phyloP scores from a whole-genome alignment of 2,113 vertebrate genomes.

The Sapajus apella region DNA sequence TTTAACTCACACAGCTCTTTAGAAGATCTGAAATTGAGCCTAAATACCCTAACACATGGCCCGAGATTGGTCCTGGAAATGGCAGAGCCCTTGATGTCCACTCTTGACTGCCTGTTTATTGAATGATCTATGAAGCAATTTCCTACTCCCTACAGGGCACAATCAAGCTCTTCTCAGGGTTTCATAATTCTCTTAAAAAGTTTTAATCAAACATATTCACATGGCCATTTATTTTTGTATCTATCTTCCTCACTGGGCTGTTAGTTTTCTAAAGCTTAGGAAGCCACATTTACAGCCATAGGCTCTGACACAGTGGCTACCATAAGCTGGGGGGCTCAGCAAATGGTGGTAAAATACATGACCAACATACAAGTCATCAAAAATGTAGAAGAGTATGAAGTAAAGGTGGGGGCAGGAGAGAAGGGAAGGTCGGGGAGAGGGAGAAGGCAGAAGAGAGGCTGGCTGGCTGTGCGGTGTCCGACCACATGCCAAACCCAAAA shows the following conservation, averaged over 20 bases:
- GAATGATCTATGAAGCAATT: neutral
- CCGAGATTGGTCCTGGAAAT: neutral
- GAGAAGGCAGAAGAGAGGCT: neutral
- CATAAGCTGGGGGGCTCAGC: neutral
- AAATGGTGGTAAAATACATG: neutral
- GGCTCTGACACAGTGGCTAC: neutral
- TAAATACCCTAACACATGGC: neutral
- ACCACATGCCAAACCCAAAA: neutral
- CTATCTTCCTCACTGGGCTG: neutral
- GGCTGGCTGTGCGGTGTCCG: neutral
- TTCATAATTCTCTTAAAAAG: neutral
- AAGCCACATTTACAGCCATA: neutral
- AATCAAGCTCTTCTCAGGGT: neutral
- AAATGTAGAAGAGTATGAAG: neutral
- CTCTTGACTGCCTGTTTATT: neutral
- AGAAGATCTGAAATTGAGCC: neutral
- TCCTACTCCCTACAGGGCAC: neutral
- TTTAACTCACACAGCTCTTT: neutral
- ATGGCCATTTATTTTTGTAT: neutral
- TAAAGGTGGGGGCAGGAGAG: neutral
- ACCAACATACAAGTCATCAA: neutral
- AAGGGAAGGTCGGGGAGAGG: neutral
- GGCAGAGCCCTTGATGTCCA: neutral
- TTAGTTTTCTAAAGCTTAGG: neutral
- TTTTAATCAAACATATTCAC: neutral